These are phyloP conservation scores for Drymodes brunneopygia DNA, from an alignment of 2,113 vertebrate genomes.

Conservation along the genomic window DNA sequence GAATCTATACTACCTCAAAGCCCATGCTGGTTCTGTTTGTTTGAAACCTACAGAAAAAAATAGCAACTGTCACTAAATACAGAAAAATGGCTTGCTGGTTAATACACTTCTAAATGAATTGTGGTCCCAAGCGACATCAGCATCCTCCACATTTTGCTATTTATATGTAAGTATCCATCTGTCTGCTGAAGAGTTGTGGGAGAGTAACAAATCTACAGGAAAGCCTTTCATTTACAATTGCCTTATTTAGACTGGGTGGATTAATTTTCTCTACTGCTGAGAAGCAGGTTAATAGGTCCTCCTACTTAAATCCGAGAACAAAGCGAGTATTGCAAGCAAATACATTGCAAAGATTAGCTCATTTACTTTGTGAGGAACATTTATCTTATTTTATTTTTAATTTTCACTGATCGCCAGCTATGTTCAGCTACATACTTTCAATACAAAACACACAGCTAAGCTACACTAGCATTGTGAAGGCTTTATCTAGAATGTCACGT, in stretches of 20 bases:
- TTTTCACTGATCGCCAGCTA: neutral
- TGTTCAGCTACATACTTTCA: neutral
- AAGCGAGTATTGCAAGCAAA: neutral
- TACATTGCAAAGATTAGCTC: neutral
- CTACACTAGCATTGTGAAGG: neutral
- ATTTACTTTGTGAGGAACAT: neutral
- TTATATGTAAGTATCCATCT: neutral
- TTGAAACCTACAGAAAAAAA: neutral
- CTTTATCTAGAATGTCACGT: neutral
- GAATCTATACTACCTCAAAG: neutral
- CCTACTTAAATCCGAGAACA: constrained; percentile 17
- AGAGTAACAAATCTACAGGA: neutral
- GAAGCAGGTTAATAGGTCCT: constrained; percentile 28
- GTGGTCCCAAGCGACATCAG: neutral
- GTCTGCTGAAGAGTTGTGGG: neutral
- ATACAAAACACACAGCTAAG: neutral
- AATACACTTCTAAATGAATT: neutral
- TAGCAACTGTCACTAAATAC: neutral
- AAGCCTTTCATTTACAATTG: constrained; percentile 29
- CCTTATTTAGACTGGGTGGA: neutral
- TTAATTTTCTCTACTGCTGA: constrained; percentile 24
- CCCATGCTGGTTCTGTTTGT: neutral
- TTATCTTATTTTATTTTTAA: neutral
- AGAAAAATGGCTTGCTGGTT: neutral
- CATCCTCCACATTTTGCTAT: neutral